Conservation (phyloP, 2,113 vertebrate species). For the Danio rerio region DNA sequence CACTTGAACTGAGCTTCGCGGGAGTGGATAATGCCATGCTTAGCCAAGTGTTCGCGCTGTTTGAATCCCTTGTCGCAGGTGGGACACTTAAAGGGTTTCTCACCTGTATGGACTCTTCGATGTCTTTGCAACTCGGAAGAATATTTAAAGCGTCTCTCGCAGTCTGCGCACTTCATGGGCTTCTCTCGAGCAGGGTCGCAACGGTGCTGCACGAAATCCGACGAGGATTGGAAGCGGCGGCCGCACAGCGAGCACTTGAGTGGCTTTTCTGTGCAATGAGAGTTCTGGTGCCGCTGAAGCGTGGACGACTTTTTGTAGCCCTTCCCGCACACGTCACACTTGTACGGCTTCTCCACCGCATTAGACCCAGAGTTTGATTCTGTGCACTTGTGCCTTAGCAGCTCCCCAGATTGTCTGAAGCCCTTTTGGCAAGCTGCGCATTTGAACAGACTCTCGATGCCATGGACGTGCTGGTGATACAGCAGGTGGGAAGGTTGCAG, state of each 20-base stretch:
- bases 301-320: slow-evolving; percentile 94
- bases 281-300: slow-evolving; percentile 92
- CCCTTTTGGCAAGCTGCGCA: slow-evolving; percentile 96
- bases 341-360: slow-evolving; percentile 87
- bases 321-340: slow-evolving; percentile 91
- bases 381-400: slow-evolving; percentile 92
- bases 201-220: slow-evolving; percentile 94
- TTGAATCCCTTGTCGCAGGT: slow-evolving; percentile 97
- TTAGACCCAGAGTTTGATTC: slow-evolving; percentile 74
- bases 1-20: slow-evolving; percentile 97
- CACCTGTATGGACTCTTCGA: slow-evolving; percentile 91
- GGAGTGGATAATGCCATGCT: slow-evolving; percentile 94
- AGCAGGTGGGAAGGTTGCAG: slow-evolving; percentile 92
- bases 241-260: slow-evolving; percentile 93
- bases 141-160: slow-evolving; percentile 95
- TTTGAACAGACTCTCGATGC: slow-evolving; percentile 93
- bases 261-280: slow-evolving; percentile 90
- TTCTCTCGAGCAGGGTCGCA: slow-evolving; percentile 92
- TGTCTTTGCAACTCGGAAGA: slow-evolving; percentile 95
- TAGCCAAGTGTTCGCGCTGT: slow-evolving; percentile 95
- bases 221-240: slow-evolving; percentile 94
- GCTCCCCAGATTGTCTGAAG: slow-evolving; percentile 92
- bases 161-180: slow-evolving; percentile 94
- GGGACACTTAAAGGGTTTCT: slow-evolving; percentile 96
- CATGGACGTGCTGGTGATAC: slow-evolving; percentile 94